Evolutionary conservation across 1,140 invertebrate species (phyloP).

Genomic region (Bombus haemorrhoidalis): DNA sequence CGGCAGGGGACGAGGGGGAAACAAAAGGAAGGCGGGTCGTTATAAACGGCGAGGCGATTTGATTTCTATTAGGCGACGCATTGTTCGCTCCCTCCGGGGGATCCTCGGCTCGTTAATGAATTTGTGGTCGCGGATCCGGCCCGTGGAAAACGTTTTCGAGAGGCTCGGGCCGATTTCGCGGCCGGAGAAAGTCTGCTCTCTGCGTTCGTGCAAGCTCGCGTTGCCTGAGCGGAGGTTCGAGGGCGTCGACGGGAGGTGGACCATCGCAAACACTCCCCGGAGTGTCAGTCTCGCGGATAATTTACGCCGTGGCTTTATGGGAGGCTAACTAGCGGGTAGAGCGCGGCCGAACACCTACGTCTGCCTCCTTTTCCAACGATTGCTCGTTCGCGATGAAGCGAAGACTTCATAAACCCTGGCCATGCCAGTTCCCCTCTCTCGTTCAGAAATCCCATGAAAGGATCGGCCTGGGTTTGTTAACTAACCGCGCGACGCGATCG

Average conservation of each 20-base stretch:
- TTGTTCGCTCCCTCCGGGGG: conserved; percentile 73
- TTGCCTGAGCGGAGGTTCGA: conserved; percentile 24
- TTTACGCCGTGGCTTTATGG: conserved; percentile 78
- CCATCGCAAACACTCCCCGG: conserved; percentile 78
- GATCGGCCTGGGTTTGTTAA: not conserved
- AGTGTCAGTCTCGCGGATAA: conserved; percentile 65
- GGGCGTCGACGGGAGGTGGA: conserved; percentile 82
- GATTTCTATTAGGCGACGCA: conserved; percentile 80
- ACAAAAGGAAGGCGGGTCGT: conserved; percentile 68
- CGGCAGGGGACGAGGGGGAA: conserved; percentile 37
- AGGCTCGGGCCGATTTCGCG: not conserved
- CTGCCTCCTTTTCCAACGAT: not conserved
- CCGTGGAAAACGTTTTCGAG: conserved; percentile 43
- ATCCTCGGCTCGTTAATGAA: conserved; percentile 57
- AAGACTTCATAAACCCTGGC: not conserved
- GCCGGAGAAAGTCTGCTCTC: not conserved
- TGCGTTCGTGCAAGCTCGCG: no score
- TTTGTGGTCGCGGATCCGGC: conserved; percentile 46
- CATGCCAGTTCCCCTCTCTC: no score
- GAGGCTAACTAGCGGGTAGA: conserved; percentile 79
- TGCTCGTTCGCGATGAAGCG: not conserved
- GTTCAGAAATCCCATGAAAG: no score
- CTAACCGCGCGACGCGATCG: not conserved
- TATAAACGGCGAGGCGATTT: conserved; percentile 78
- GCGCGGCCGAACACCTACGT: conserved; percentile 35